Evolutionary conservation across 2,888 invertebrate species (phyloP), one percentile per base, ranked within the genome.

Genomic region (Apotomis capreana): DNA sequence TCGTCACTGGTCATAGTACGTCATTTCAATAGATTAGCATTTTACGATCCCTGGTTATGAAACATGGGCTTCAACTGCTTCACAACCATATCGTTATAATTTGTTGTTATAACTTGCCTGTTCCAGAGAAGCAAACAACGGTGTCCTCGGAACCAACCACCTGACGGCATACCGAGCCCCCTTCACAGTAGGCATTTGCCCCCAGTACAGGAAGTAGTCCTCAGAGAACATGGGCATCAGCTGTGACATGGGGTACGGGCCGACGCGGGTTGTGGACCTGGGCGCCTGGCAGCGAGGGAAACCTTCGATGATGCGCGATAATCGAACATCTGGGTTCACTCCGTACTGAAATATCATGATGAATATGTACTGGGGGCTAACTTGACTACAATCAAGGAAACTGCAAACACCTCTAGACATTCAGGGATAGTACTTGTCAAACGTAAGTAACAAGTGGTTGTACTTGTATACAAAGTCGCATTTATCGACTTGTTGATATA

Each of bases 181-280:
- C 4, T 82, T 83, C 0, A 84, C 84, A 0, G 94, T 94, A 0
- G 82, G 84, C 59, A 95, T 82, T 12, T 88, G 89, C 1, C 96
- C 96, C 94, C 95, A 95, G 78, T 96, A 96, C 1, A 95, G 76
- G 76, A 95, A 95, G 81, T 95, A 96, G 82, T 96, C 95, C 75
- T 92, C 89, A 9, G 79, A 82, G 79, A 96, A 96, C 82, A 94
- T 89, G 3, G 91, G 92, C 6, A 95, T 70, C 0, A 95, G 85
- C 1, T 84, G 85, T 3, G 88, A 88, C 79, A 96, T 84, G 0
- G 94, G 92, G 15, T 89, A 85, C 0, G 94, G 94, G 0, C 91
- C 88, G 13, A 95, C 83, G 12, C 94, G 90, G 0, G 90, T 90
- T 0, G 89, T 86, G 0, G 91, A 92, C 49, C 94, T 87, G 0